Percentiles rank a stretch among this genome's conserved stretches.
Evolutionary conservation across 2,113 vertebrate species (phyloP).

Genomic region (Vulpes ferrilata): DNA sequence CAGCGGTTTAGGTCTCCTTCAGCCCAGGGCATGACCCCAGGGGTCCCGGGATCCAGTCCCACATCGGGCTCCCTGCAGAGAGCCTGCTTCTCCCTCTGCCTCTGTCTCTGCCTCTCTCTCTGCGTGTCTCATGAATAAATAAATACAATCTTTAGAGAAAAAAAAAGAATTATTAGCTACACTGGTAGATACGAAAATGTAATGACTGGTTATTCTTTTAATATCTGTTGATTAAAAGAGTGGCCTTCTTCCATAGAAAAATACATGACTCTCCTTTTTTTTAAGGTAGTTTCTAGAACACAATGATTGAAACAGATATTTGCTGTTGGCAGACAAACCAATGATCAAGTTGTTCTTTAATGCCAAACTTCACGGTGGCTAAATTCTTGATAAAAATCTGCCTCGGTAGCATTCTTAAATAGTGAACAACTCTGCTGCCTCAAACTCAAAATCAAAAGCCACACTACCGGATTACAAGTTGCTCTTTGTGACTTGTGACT

Average conservation of each 20-base stretch:
- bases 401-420: slow-evolving; percentile 39
- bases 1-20: too few relatives aligned
- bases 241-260: background rate
- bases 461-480: background rate
- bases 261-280: background rate
- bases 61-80: too few relatives aligned
- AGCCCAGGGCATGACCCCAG: too few relatives aligned
- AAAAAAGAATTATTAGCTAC: too few relatives aligned
- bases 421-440: background rate
- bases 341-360: slow-evolving; percentile 15
- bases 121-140: too few relatives aligned
- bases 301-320: background rate
- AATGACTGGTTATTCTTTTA: background rate
- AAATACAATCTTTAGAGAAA: too few relatives aligned
- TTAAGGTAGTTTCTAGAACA: slow-evolving; percentile 13
- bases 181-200: background rate
- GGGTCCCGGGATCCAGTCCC: too few relatives aligned
- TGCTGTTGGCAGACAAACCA: background rate
- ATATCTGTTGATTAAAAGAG: background rate
- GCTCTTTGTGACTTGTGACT: background rate
- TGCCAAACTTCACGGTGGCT: slow-evolving; percentile 30
- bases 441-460: background rate
- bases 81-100: too few relatives aligned
- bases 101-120: too few relatives aligned
- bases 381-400: slow-evolving; percentile 63